phyloP scores from a whole-genome alignment of 2,797 vertebrate species.

The Limnodromus scolopaceus region DNA sequence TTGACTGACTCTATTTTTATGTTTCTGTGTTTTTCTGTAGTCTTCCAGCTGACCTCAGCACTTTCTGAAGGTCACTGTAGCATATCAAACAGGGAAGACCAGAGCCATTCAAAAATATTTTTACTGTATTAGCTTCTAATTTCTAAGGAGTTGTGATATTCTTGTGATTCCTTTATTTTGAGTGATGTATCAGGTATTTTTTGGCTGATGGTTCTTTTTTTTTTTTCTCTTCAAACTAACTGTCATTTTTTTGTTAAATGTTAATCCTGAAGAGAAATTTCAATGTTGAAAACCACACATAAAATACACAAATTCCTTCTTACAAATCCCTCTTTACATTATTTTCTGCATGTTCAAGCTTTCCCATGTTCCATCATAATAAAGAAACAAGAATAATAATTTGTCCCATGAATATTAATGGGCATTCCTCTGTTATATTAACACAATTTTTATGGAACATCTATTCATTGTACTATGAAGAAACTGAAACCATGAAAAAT shows the following conservation, averaged over 20 bases:
- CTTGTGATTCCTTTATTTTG: neutral
- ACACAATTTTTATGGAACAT: conserved; percentile 7
- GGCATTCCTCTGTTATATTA: neutral
- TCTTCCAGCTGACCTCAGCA: neutral
- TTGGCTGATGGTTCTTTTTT: neutral
- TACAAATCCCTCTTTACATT: neutral
- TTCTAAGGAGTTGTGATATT: neutral
- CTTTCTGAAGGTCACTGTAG: neutral
- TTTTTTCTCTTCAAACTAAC: neutral
- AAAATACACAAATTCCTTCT: neutral
- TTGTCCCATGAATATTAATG: conserved; percentile 36
- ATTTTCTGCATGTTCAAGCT: neutral
- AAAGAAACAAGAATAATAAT: conserved; percentile 3
- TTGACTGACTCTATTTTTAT: neutral
- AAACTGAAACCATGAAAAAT: neutral
- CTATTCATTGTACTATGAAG: conserved; percentile 9
- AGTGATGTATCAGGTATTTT: neutral
- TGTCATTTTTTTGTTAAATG: neutral
- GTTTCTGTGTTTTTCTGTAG: neutral
- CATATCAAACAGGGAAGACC: neutral
- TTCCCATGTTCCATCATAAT: neutral
- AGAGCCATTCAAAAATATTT: neutral
- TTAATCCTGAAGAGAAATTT: neutral
- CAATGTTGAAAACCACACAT: neutral
- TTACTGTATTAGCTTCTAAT: neutral